Evolutionary conservation across 2,113 vertebrate genomes (phyloP).

Genomic region (Paramisgurnus dabryanus): DNA sequence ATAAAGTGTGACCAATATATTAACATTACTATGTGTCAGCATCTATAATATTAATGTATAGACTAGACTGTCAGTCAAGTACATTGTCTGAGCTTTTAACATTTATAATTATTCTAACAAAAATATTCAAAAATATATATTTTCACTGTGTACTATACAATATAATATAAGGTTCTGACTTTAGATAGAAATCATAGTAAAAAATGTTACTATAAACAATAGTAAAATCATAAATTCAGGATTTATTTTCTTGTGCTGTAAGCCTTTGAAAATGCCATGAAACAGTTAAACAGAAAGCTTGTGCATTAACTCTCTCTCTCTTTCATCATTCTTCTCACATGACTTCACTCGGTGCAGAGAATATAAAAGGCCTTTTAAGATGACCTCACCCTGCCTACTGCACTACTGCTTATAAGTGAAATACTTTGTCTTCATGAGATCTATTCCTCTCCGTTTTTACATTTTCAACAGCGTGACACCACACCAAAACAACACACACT

Average conservation of each 20-base stretch:
- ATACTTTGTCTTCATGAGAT: slow-evolving; percentile 14
- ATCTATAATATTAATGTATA: too few species aligned
- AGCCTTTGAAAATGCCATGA: neutral
- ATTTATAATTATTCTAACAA: too few species aligned
- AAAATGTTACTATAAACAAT: too few species aligned
- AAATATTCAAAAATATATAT: too few species aligned
- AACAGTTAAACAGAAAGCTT: neutral
- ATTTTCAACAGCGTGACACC: neutral
- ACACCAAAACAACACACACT: neutral
- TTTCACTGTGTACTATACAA: too few species aligned
- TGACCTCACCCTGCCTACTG: slow-evolving; percentile 26
- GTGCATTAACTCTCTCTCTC: neutral
- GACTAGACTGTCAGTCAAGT: too few species aligned
- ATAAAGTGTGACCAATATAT: too few species aligned
- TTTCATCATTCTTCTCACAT: slow-evolving; percentile 37
- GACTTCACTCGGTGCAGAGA: slow-evolving; percentile 30
- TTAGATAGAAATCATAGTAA: too few species aligned
- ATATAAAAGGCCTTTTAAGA: slow-evolving; percentile 48
- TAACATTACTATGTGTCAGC: too few species aligned
- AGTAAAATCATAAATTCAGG: too few species aligned
- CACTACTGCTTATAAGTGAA: slow-evolving; percentile 12
- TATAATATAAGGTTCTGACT: too few species aligned
- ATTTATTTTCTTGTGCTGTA: neutral
- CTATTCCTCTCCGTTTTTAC: neutral
- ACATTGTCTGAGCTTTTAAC: too few species aligned